These are phyloP conservation scores for Drosophila merina DNA, from an alignment of 2,888 invertebrate genomes.

Conservation along the genomic window DNA sequence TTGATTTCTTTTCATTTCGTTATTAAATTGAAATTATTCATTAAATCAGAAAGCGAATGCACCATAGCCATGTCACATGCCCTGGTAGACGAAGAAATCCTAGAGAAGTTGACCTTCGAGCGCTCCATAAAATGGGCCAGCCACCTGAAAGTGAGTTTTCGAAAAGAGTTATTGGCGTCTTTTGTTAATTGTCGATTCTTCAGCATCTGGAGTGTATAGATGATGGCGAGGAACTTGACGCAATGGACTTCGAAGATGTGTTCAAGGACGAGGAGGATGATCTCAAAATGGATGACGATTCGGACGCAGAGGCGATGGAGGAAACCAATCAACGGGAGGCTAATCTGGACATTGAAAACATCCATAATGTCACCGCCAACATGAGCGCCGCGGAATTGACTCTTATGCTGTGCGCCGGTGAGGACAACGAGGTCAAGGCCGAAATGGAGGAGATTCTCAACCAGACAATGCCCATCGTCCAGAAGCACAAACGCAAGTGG, in stretches of 20 bases:
- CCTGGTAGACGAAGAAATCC: slow-evolving; percentile 51
- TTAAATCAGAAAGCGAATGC: background rate
- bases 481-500: slow-evolving; percentile 77
- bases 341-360: slow-evolving; percentile 23
- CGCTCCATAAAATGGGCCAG: slow-evolving; percentile 79
- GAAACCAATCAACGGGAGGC: slow-evolving; percentile 44
- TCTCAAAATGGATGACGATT: slow-evolving; percentile 2
- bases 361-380: slow-evolving; percentile 37
- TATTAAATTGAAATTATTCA: background rate
- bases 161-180: background rate
- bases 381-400: slow-evolving; percentile 60
- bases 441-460: slow-evolving; percentile 64
- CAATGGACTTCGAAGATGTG: slow-evolving; percentile 37
- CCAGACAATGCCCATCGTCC: slow-evolving; percentile 75
- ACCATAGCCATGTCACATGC: slow-evolving; percentile 40
- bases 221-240: slow-evolving; percentile 38
- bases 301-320: slow-evolving; percentile 40
- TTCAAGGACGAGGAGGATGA: slow-evolving; percentile 38
- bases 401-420: slow-evolving; percentile 41
- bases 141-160: slow-evolving; percentile 63
- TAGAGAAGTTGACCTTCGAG: slow-evolving; percentile 68
- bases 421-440: slow-evolving; percentile 38
- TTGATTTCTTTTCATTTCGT: background rate
- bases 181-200: background rate
- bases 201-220: slow-evolving; percentile 34